Conservation (phyloP, 2,797 vertebrate genomes). For the Cynodonichthys magdalenae region DNA sequence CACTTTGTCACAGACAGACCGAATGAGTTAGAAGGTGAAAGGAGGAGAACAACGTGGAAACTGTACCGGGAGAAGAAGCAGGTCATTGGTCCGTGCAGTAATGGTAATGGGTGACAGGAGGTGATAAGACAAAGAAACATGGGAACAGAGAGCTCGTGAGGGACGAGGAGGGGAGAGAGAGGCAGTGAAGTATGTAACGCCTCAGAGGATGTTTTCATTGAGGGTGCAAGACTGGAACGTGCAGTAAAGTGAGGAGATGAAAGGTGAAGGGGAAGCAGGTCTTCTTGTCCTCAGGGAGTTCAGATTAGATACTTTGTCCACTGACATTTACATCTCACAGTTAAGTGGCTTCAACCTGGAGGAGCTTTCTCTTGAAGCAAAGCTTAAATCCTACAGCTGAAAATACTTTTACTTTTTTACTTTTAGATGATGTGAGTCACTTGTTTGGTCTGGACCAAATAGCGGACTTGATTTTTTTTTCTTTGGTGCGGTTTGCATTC, state of each 20-base stretch:
- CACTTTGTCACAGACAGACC: constrained; percentile 16
- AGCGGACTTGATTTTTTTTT: too few relatives aligned
- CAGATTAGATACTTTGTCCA: constrained; percentile 52
- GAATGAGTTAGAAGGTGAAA: not conserved
- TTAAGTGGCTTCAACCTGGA: constrained; percentile 28
- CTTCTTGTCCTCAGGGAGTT: constrained; percentile 41
- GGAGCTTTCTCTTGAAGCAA: constrained; percentile 11
- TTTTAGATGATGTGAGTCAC: too few relatives aligned
- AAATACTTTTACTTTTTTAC: too few relatives aligned
- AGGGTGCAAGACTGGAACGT: constrained; percentile 43
- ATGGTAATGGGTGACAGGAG: constrained; percentile 60
- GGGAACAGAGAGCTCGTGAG: constrained; percentile 60
- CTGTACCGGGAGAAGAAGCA: constrained; percentile 19
- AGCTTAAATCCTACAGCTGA: not conserved
- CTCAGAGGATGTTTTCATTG: constrained; percentile 52
- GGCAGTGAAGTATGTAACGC: constrained; percentile 33
- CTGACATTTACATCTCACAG: constrained; percentile 64
- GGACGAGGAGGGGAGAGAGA: constrained; percentile 16
- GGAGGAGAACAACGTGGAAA: not conserved
- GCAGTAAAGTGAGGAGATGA: constrained; percentile 36
- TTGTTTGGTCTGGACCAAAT: too few relatives aligned
- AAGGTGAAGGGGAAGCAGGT: constrained; percentile 9
- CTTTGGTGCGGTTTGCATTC: too few relatives aligned
- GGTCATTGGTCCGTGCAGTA: constrained; percentile 54
- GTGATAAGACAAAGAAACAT: constrained; percentile 33